Base-by-base conservation (phyloP, 2,113 vertebrate species). In the Cranoglanis bouderius region DNA sequence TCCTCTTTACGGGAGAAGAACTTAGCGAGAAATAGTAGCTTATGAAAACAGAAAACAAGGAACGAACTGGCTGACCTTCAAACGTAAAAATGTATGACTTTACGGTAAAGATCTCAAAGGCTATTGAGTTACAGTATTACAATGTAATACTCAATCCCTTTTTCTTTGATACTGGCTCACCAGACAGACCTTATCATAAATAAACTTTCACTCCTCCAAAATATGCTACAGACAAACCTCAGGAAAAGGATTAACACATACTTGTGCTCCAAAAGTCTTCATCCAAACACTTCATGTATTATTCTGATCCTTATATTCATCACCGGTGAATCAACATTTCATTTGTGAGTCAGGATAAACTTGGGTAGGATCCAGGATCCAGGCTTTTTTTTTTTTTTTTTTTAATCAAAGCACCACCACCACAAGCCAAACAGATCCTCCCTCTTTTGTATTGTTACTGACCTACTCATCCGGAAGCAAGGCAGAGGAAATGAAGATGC, bases 401-500 rank as follows among this genome's bases (percentile, higher is more conserved):
- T 51, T 38, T 18, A 65, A 72, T 83, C 84, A 86, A 82, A 84
- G 57, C 84, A 78, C 32, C 87, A 55, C 46, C 49, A 90, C 55
- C 67, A 57, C 89, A 88, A 86, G 55, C 38, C 84, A 88, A 90
- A 88, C 87, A 84, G 59, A 86, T 86, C 84, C 85, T 87, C 87
- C 85, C 35, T 81, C 77, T 35, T 57, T 82, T 16, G 49, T 86
- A 88, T 89, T 88, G 88, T 91, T 88, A 80, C 40, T 84, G 55
- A 85, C 57, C 67, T 3, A 61, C 80, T 88, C 57, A 59, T 91
- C 88, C 65, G 84, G 84, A 88, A 91, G 86, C 75, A 43, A 74
- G 59, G 86, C 92, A 85, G 75, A 91, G 93, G 94, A 95, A 93
- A 94, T 93, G 88, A 92, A 92, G 93, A 93, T 92, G 92, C 92